Percentiles rank a stretch among this genome's conserved stretches.
Evolutionary conservation across 2,888 invertebrate genomes (phyloP).

Genomic region (Ectemnius cavifrons): DNA sequence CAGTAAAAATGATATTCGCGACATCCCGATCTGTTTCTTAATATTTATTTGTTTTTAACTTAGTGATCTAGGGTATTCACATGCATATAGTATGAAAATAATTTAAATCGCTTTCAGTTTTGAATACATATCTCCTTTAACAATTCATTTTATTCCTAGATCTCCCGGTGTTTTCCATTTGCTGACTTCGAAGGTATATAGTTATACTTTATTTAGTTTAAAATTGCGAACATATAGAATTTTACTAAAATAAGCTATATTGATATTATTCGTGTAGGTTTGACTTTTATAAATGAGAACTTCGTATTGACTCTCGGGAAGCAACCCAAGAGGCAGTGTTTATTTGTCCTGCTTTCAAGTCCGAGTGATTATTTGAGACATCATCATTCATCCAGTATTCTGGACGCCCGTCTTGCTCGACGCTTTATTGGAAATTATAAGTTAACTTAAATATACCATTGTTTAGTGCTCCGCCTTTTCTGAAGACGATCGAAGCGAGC

Average conservation of each 20-base stretch:
- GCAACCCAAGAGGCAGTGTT: no score
- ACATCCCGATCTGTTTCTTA: not conserved
- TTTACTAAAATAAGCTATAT: no score
- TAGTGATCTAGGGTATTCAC: not conserved
- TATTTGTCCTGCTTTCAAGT: no score
- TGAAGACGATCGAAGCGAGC: no score
- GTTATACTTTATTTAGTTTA: no score
- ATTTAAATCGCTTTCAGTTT: not conserved
- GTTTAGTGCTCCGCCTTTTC: no score
- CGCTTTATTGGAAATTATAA: slow-evolving; percentile 6
- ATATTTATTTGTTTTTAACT: not conserved
- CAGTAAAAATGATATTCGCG: slow-evolving; percentile 3
- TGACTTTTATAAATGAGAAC: no score
- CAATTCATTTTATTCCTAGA: not conserved
- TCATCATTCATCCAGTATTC: not conserved
- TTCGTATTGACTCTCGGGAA: no score
- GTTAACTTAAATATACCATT: no score
- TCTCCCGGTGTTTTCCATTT: not conserved
- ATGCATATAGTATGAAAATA: slow-evolving; percentile 17
- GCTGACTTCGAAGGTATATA: not conserved
- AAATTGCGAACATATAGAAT: no score
- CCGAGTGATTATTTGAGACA: no score
- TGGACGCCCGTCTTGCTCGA: slow-evolving; percentile 3
- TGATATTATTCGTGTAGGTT: no score
- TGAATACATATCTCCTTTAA: not conserved